These are phyloP conservation scores for Bilobella aurantiaca DNA, from an alignment of 1,140 invertebrate species.

Conservation along the genomic window DNA sequence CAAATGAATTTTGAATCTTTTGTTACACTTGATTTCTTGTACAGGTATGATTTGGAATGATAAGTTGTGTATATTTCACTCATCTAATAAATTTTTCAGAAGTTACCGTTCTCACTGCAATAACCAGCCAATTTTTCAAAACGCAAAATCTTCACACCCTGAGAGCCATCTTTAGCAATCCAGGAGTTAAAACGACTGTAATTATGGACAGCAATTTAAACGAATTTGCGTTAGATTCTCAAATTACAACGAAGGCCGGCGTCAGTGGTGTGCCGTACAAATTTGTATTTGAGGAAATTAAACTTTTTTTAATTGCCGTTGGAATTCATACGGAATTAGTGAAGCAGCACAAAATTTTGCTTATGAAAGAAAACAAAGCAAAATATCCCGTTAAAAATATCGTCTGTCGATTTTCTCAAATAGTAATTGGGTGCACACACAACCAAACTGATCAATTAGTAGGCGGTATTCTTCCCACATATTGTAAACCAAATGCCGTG, in stretches of 20 bases:
- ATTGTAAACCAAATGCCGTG: not conserved
- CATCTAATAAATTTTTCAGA: no score
- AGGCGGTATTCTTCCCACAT: not conserved
- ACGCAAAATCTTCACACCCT: no score
- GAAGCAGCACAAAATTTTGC: not conserved
- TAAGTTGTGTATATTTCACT: no score
- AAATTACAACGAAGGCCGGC: not conserved
- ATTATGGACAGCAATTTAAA: not conserved
- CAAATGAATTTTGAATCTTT: no score
- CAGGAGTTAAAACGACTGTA: not conserved
- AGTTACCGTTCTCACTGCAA: no score
- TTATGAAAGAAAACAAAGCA: not conserved
- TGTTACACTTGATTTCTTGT: no score
- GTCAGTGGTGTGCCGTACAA: not conserved
- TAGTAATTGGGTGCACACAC: not conserved
- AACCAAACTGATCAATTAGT: not conserved
- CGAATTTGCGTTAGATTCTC: not conserved
- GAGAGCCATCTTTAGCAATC: no score
- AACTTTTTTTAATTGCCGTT: not conserved
- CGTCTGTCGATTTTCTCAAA: not conserved
- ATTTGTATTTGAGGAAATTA: not conserved
- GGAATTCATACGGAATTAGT: not conserved
- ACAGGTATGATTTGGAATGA: no score
- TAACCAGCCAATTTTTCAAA: no score
- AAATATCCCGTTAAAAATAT: not conserved